Conservation (phyloP, 2,888 invertebrate species). For the Catocala nupta region DNA sequence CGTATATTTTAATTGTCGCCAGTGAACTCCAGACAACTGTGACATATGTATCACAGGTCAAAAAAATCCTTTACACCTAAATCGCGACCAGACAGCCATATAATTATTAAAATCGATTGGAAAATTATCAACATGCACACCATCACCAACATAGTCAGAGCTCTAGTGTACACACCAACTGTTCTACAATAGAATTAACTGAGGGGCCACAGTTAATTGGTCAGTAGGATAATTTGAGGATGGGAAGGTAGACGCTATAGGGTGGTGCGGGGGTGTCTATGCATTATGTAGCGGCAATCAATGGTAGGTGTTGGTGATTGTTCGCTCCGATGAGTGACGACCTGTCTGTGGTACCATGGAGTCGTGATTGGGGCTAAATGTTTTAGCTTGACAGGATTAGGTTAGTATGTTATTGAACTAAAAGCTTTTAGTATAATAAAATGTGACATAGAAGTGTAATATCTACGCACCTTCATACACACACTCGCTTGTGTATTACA, state of each 20-base stretch:
- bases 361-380: conserved; percentile 34
- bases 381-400: conserved; percentile 6
- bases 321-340: conserved; percentile 61
- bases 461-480: no score
- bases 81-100: conserved; percentile 51
- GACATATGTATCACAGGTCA: conserved; percentile 20
- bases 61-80: conserved; percentile 11
- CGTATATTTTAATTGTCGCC: no score
- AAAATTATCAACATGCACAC: conserved; percentile 71
- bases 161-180: conserved; percentile 21
- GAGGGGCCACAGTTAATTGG: conserved; percentile 57
- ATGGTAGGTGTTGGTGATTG: conserved; percentile 82
- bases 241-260: conserved; percentile 51
- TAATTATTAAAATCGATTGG: conserved; percentile 81
- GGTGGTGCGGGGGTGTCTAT: conserved; percentile 67
- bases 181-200: conserved; percentile 13
- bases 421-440: neutral
- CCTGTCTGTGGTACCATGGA: conserved; percentile 49
- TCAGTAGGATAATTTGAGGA: conserved; percentile 67
- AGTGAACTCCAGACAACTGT: neutral
- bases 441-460: neutral
- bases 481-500: no score
- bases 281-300: conserved; percentile 86
- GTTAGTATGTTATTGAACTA: neutral
- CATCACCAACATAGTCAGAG: conserved; percentile 52